phyloP scores from a whole-genome alignment of 2,888 invertebrate species.

The Adelphocoris suturalis region DNA sequence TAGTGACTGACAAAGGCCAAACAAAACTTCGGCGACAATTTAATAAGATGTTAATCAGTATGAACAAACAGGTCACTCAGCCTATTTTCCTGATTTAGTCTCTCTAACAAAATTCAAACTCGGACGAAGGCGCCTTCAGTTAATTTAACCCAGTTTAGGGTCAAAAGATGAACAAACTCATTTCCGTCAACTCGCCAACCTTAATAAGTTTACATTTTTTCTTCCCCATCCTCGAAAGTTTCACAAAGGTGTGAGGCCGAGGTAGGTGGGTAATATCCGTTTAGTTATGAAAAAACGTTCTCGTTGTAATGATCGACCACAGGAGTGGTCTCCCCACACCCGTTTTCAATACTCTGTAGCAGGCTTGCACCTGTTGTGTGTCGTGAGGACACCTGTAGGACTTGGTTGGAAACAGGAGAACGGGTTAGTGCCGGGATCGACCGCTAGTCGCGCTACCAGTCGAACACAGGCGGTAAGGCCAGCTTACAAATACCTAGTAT shows the following conservation, averaged over 20 bases:
- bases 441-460: not conserved
- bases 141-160: not conserved
- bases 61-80: not conserved
- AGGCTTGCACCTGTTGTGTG: not conserved
- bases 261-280: not conserved
- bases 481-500: no score
- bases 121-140: not conserved
- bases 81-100: not conserved
- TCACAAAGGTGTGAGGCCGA: not conserved
- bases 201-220: not conserved
- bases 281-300: not conserved
- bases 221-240: not conserved
- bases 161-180: not conserved
- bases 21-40: not conserved
- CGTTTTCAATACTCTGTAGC: no score
- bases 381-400: not conserved
- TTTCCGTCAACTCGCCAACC: not conserved
- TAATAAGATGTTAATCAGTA: not conserved
- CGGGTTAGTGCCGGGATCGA: not conserved
- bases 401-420: not conserved
- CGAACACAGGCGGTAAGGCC: not conserved
- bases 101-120: not conserved
- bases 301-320: not conserved
- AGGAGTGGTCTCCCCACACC: not conserved
- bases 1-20: not conserved